Percentiles rank a stretch among this genome's conserved stretches.
Evolutionary conservation across 2,113 vertebrate species (phyloP).

Genomic region (Alosa alosa): DNA sequence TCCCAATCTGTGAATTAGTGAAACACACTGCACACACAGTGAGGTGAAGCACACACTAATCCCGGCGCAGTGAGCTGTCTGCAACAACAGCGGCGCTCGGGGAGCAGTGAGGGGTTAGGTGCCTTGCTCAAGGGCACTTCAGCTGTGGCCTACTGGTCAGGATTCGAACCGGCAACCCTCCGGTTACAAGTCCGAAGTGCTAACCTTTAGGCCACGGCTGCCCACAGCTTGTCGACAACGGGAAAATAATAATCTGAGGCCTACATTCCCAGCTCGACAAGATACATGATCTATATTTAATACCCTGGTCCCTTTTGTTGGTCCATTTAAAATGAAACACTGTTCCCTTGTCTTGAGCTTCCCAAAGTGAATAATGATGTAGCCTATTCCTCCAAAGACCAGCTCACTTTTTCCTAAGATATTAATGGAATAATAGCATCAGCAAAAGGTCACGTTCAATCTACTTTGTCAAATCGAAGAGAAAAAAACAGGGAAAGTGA

Average conservation of each 20-base stretch:
- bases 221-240: not conserved
- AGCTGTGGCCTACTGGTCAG: no score
- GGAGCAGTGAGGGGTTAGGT: no score
- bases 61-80: no score
- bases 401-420: not conserved
- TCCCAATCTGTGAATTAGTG: no score
- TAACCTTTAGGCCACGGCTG: no score
- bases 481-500: not conserved
- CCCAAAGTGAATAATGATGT: constrained; percentile 48
- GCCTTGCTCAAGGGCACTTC: no score
- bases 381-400: not conserved
- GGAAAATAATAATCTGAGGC: not conserved
- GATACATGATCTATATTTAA: constrained; percentile 30
- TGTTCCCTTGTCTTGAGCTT: constrained; percentile 48
- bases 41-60: no score
- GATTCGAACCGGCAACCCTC: no score
- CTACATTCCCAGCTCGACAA: constrained; percentile 27
- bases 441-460: constrained; percentile 27
- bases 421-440: not conserved
- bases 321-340: constrained; percentile 55
- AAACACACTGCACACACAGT: no score
- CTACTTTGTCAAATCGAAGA: not conserved
- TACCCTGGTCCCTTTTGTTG: constrained; percentile 52
- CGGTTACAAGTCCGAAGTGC: no score
- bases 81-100: no score